Evolutionary conservation across 2,797 vertebrate species (phyloP).

Genomic region (Macropus fuliginosus): DNA sequence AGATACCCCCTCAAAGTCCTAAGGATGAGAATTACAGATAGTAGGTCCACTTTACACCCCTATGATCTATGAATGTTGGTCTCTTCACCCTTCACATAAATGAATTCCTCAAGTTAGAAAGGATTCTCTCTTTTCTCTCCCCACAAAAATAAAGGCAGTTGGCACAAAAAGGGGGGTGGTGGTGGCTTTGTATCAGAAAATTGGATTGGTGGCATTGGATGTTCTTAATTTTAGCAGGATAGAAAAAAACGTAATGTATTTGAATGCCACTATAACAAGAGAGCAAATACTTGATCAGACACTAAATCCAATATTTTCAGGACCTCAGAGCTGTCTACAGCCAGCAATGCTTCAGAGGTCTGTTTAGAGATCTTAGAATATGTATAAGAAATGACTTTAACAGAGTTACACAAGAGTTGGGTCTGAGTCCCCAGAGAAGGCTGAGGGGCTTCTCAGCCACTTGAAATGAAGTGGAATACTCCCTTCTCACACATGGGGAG

Average conservation of each 20-base stretch:
- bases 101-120: background rate
- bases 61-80: conserved; percentile 49
- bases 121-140: background rate
- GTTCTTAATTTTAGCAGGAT: conserved; percentile 34
- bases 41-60: conserved; percentile 72
- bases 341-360: background rate
- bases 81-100: conserved; percentile 45
- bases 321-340: conserved; percentile 12
- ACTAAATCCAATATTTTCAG: conserved; percentile 35
- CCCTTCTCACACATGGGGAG: background rate
- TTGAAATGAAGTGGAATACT: background rate
- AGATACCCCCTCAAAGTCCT: conserved; percentile 76
- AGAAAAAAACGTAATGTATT: background rate
- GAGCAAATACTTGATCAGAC: conserved; percentile 45
- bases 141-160: conserved; percentile 41
- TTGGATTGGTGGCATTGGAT: conserved; percentile 15
- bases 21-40: conserved; percentile 76
- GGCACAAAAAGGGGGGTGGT: conserved; percentile 64
- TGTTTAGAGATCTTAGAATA: conserved; percentile 5
- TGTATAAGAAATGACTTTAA: background rate
- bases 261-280: conserved; percentile 30
- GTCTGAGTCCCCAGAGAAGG: background rate
- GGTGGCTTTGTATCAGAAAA: conserved; percentile 59
- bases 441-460: background rate
- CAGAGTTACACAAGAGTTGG: background rate